Percentiles rank a stretch among this genome's conserved stretches.
phyloP scores from a whole-genome alignment of 1,140 invertebrate species.

The Atta texana region DNA sequence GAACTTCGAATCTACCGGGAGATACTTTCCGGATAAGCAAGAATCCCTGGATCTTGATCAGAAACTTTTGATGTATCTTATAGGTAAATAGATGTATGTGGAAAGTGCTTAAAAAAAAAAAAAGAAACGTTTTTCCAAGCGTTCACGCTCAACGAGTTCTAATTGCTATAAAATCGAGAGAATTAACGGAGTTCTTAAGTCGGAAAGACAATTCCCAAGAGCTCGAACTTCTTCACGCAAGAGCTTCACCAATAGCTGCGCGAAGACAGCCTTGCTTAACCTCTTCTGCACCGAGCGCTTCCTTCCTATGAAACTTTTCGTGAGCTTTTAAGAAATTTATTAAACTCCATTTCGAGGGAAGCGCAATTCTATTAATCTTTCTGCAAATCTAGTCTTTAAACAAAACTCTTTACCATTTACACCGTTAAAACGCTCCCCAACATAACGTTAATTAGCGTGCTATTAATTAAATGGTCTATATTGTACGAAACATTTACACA shows the following conservation, averaged over 20 bases:
- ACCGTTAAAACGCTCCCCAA: neutral
- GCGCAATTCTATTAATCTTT: conserved; percentile 6
- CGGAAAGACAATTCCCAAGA: conserved; percentile 24
- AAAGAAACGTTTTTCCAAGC: neutral
- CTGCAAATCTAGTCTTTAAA: neutral
- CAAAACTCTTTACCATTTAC: neutral
- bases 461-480: conserved; percentile 10
- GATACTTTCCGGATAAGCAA: neutral
- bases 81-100: neutral
- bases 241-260: neutral
- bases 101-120: neutral
- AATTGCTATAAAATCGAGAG: conserved; percentile 43
- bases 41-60: neutral
- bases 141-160: conserved; percentile 6
- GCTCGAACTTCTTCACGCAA: conserved; percentile 23
- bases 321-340: conserved; percentile 16
- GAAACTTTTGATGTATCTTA: neutral
- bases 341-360: conserved; percentile 1
- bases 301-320: conserved; percentile 9
- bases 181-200: conserved; percentile 20
- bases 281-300: neutral
- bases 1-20: neutral
- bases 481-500: conserved; percentile 1
- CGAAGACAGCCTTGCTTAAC: neutral
- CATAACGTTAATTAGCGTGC: conserved; percentile 20